Conservation (phyloP, 2,113 vertebrate genomes). For the Lonchura striata region DNA sequence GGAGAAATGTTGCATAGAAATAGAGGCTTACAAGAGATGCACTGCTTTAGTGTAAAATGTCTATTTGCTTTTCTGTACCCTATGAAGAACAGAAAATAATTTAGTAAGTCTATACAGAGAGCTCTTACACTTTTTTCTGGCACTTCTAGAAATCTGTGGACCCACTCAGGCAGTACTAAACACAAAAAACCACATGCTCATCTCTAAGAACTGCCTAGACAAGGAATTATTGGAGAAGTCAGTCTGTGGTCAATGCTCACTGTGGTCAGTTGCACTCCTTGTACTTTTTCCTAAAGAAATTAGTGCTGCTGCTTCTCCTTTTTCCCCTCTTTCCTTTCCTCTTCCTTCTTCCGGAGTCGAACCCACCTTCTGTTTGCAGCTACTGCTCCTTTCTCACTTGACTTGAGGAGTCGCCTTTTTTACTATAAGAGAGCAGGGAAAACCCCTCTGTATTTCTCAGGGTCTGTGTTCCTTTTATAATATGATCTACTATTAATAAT, state of each 20-base stretch:
- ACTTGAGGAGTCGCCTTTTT: neutral
- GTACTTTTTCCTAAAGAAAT: neutral
- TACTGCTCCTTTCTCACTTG: neutral
- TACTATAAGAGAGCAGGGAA: neutral
- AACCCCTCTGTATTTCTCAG: neutral
- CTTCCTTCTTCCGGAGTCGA: neutral
- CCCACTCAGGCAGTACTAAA: neutral
- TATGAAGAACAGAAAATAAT: neutral
- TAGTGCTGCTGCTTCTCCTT: neutral
- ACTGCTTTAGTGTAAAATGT: neutral
- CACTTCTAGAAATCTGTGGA: neutral
- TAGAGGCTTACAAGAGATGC: neutral
- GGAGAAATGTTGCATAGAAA: neutral
- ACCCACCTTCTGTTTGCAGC: neutral
- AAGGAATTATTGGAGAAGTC: neutral
- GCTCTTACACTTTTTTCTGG: neutral
- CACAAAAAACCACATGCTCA: accelerated
- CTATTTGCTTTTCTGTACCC: neutral
- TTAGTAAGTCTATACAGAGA: neutral
- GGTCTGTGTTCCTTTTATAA: neutral
- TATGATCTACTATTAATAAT: constrained; percentile 43
- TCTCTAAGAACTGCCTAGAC: neutral
- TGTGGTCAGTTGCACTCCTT: neutral
- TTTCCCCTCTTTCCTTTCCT: neutral
- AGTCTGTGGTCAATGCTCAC: neutral